Base-by-base conservation (phyloP, 1,140 invertebrate species). In the Neodiprion fabricii region DNA sequence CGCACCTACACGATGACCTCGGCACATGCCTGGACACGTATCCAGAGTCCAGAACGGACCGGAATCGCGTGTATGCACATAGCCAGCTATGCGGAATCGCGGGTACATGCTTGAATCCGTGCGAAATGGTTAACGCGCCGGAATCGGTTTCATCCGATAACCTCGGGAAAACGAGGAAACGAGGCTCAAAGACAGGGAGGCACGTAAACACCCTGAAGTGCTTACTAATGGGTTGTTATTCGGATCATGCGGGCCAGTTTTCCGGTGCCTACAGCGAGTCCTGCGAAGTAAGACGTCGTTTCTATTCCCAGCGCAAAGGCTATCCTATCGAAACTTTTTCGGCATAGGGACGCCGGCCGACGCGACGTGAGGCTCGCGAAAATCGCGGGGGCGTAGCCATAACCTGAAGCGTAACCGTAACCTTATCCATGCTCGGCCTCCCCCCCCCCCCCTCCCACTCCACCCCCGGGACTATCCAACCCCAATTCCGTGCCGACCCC, bases 391-490 rank as follows among this genome's bases (percentile, higher is more conserved):
- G 53, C 53, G 53, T 61, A 61, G 11, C 53, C 53, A 61, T 61
- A 61, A 61, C 53, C 53, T 61, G 53, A 17, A 61, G 53, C n/a
- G 53, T 61, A 61, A 61, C 53, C n/a, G 53, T 61, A 61, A 61
- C 53, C 53, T 61, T 61, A 61, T 61, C 53, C 53, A 14, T 17
- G 5, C 8, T 12, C 11, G 11, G 53, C n/a, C n/a, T 17, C 53
- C 3, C 53, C n/a, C 9, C 50, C 2, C 10, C 10, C 50, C 10
- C 14, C 14, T 0, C 50, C 10, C 10, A n/a, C 50, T 1, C 50
- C 50, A 9, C 9, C 53, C n/a, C n/a, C 53, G 9, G 53, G 53
- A 14, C 53, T 61, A 61, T 61, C 53, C 53, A 61, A 61, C 53
- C 53, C 53, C 53, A 61, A 61, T 61, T 61, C n/a, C 53, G 53